Evolutionary conservation across 92 coral and sea anemone genomes (phyloP).

Genomic region (Epizoanthus stellaris): DNA sequence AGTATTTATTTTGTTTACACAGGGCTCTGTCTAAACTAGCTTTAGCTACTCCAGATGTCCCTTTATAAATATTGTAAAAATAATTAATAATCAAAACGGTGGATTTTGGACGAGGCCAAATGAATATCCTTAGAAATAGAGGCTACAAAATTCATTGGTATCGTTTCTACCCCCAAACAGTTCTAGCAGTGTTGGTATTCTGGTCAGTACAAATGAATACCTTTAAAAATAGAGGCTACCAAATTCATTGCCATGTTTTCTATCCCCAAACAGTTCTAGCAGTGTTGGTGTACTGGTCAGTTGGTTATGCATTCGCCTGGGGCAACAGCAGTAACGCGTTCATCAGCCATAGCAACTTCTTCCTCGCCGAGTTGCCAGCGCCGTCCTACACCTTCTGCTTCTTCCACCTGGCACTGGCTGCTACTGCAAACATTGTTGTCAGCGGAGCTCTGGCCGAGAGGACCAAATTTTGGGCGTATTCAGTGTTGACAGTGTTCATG

Average conservation of each 20-base stretch:
- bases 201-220: too few relatives aligned
- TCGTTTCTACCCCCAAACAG: conserved; percentile 1
- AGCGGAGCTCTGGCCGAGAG: conserved; percentile 62
- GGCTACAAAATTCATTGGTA: not conserved
- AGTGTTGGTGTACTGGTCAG: conserved; percentile 50
- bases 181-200: conserved; percentile 30
- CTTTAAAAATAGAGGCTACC: not conserved
- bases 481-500: conserved; percentile 45
- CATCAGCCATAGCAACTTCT: conserved; percentile 56
- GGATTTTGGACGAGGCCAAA: too few relatives aligned
- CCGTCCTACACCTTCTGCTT: conserved; percentile 46
- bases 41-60: too few relatives aligned
- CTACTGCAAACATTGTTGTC: conserved; percentile 48
- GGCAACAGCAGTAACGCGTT: conserved; percentile 52
- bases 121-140: not conserved
- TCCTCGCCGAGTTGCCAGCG: conserved; percentile 36
- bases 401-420: conserved; percentile 50
- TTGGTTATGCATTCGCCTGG: conserved; percentile 65
- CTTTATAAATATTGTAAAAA: too few relatives aligned
- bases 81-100: too few relatives aligned
- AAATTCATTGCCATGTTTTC: not conserved
- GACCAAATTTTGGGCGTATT: conserved; percentile 50
- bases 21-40: too few relatives aligned
- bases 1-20: too few relatives aligned
- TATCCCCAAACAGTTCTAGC: conserved; percentile 30